phyloP scores from a whole-genome alignment of 2,888 invertebrate genomes.

The Ischnura elegans region DNA sequence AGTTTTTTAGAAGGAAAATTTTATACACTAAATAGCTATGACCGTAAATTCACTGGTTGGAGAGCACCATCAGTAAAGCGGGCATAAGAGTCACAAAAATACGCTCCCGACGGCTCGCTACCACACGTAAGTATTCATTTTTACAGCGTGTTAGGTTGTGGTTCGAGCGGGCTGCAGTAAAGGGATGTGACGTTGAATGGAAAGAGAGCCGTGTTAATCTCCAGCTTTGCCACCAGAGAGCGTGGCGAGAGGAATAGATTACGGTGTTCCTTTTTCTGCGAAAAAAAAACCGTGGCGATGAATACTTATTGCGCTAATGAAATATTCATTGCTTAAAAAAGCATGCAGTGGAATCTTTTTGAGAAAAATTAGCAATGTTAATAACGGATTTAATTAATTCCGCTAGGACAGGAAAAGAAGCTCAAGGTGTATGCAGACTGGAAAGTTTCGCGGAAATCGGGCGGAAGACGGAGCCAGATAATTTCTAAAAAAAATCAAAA shows the following conservation, averaged over 20 bases:
- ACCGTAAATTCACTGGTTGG: too few relatives aligned
- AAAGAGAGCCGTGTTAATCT: conserved; percentile 4
- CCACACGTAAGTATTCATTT: too few relatives aligned
- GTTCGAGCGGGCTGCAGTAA: not conserved
- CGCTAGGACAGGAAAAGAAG: not conserved
- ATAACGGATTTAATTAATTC: not conserved
- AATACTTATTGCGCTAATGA: conserved; percentile 62
- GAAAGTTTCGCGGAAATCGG: not conserved
- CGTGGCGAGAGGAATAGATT: conserved; percentile 5
- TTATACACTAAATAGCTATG: too few relatives aligned
- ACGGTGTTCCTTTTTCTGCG: not conserved
- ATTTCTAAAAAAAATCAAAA: too few relatives aligned
- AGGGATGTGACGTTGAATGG: not conserved
- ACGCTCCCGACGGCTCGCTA: too few relatives aligned
- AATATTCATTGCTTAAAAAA: conserved; percentile 48
- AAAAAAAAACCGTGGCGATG: conserved; percentile 21
- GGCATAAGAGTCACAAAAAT: too few relatives aligned
- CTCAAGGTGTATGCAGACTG: not conserved
- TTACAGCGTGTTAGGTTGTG: too few relatives aligned
- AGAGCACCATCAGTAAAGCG: too few relatives aligned
- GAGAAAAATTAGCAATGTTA: not conserved
- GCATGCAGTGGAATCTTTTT: conserved; percentile 31
- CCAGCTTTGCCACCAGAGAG: not conserved
- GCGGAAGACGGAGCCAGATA: too few relatives aligned
- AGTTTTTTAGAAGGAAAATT: too few relatives aligned